Base-by-base conservation (phyloP, 2,888 invertebrate genomes). In the Bombylius discolor region DNA sequence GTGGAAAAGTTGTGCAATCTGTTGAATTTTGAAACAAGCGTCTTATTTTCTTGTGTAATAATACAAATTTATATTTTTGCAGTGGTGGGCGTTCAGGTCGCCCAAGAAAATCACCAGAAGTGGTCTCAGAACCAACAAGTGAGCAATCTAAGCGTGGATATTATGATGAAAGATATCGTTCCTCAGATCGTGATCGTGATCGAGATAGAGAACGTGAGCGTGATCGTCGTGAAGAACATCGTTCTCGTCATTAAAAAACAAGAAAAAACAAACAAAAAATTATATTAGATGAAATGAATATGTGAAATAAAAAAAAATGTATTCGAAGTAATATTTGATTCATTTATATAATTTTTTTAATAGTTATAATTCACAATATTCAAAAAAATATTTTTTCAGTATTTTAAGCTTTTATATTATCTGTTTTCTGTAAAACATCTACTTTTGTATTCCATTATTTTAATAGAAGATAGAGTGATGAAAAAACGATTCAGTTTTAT, bases 131-230 rank as follows among this genome's bases (percentile, higher is more conserved):
- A 56, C 67, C 70, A 48, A 66, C 72, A 58, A 70, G 68, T 47
- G 75, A 73, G 59, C 61, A 62, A 45, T 70, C 70, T 36, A 75
- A 75, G 64, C 72, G 78, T 66, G 80, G 83, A 58, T 92, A 92
- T 78, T 91, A 92, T 75, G 91, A 92, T 64, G 91, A 92, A 74
- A 81, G 91, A 60, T 91, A 92, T 77, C 81, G 86, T 53, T 79
- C 79, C 61, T 82, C 80, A 71, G 85, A 76, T 70, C 79, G 77
- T 67, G 87, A 83, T 72, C 78, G 81, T 56, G 83, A 84, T 62
- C 76, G 81, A 31, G 81, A 82, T 58, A 76, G 83, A 52, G 82
- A 83, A 65, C 77, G 83, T 31, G 83, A 84, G 66, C 78, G 83
- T 59, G 79, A 80, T 64, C 77, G 83, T 51, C 81, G 82, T 51